These are phyloP conservation scores for Drosophila triauraria DNA, from an alignment of 1,140 invertebrate species.

Conservation along the genomic window DNA sequence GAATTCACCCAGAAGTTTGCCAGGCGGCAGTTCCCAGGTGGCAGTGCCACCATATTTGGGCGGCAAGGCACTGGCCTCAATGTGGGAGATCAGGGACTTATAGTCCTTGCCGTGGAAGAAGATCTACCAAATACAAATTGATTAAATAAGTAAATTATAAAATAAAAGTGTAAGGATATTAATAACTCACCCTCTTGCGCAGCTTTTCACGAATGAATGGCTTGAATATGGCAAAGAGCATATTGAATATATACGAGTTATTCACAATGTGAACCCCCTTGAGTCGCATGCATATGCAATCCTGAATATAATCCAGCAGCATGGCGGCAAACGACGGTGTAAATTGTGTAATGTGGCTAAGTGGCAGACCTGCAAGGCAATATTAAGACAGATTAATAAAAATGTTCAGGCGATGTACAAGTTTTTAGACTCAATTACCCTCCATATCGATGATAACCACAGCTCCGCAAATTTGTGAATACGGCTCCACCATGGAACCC, in stretches of 20 bases:
- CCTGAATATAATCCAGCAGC: slow-evolving; percentile 89
- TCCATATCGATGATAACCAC: slow-evolving; percentile 90
- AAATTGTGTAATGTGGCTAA: slow-evolving; percentile 89
- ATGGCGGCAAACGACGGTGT: slow-evolving; percentile 89
- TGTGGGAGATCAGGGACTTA: slow-evolving; percentile 87
- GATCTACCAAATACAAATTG: slow-evolving; percentile 85
- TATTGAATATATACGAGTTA: slow-evolving; percentile 92
- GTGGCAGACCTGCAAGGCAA: slow-evolving; percentile 85
- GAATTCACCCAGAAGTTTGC: slow-evolving; percentile 86
- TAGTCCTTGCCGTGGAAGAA: slow-evolving; percentile 91
- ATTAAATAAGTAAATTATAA: background rate
- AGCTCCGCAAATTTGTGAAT: slow-evolving; percentile 88
- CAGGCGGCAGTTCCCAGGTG: slow-evolving; percentile 85
- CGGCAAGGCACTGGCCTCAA: slow-evolving; percentile 89
- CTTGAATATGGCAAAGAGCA: slow-evolving; percentile 91
- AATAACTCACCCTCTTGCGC: slow-evolving; percentile 86
- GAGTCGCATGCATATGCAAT: slow-evolving; percentile 86
- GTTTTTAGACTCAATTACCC: slow-evolving; percentile 67
- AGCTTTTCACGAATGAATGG: slow-evolving; percentile 90
- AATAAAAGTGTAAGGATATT: rapidly evolving
- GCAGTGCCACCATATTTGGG: slow-evolving; percentile 89
- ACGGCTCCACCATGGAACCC: slow-evolving; percentile 88
- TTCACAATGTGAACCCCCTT: slow-evolving; percentile 92
- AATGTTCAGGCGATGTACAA: background rate
- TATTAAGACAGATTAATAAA: background rate